phyloP scores from a whole-genome alignment of 2,113 vertebrate species.

The Nycticebus coucang region DNA sequence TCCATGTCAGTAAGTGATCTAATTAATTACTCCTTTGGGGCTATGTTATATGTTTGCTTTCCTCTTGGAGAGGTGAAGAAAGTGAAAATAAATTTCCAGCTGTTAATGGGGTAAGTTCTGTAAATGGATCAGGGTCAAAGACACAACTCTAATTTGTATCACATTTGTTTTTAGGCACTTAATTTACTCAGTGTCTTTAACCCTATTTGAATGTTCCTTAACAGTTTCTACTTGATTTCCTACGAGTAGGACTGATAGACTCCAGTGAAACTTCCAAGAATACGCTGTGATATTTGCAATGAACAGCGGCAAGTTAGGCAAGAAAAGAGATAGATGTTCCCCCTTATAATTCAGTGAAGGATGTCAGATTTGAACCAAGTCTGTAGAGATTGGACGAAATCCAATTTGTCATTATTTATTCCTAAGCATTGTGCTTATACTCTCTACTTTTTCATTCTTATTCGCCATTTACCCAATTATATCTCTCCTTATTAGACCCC shows the following conservation, averaged over 20 bases:
- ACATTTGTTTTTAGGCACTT: conserved; percentile 76
- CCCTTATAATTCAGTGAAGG: conserved; percentile 73
- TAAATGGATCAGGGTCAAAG: conserved; percentile 83
- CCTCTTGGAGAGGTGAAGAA: conserved; percentile 79
- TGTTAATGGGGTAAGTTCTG: conserved; percentile 81
- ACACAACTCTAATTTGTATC: conserved; percentile 78
- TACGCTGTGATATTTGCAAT: conserved; percentile 66
- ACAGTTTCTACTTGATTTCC: conserved; percentile 69
- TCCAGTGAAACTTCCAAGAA: conserved; percentile 61
- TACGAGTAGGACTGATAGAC: conserved; percentile 58
- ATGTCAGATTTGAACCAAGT: conserved; percentile 78
- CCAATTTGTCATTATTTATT: conserved; percentile 87
- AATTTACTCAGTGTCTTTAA: conserved; percentile 79
- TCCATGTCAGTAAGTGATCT: conserved; percentile 82
- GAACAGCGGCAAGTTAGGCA: conserved; percentile 63
- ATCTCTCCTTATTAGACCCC: conserved; percentile 90
- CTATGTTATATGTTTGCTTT: conserved; percentile 80
- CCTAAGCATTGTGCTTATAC: conserved; percentile 81
- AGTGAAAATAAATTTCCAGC: conserved; percentile 84
- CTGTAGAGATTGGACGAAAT: conserved; percentile 83
- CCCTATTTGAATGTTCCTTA: conserved; percentile 62
- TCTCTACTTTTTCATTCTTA: conserved; percentile 83
- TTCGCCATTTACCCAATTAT: conserved; percentile 88
- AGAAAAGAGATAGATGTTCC: conserved; percentile 48
- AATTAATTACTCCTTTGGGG: conserved; percentile 86